These are phyloP conservation scores for Nemapogon koenigi DNA, from an alignment of 2,888 invertebrate genomes.

Conservation along the genomic window DNA sequence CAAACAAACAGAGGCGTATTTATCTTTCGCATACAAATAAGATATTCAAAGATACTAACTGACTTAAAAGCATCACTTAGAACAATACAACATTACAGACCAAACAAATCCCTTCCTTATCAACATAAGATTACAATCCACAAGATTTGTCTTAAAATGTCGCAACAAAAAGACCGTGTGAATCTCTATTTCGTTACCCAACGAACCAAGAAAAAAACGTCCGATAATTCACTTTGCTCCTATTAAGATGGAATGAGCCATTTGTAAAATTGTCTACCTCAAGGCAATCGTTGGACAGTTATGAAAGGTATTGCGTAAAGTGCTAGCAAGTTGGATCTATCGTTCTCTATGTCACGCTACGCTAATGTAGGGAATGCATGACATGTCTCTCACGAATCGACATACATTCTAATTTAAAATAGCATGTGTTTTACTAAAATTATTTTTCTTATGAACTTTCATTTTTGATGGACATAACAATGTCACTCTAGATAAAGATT, in stretches of 20 bases:
- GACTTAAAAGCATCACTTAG: slow-evolving; percentile 19
- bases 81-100: slow-evolving; percentile 49
- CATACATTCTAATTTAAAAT: slow-evolving; percentile 27
- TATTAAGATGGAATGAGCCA: slow-evolving; percentile 41
- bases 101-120: slow-evolving; percentile 51
- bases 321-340: slow-evolving; percentile 30
- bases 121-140: slow-evolving; percentile 33
- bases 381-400: slow-evolving; percentile 29
- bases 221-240: slow-evolving; percentile 41
- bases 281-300: slow-evolving; percentile 43
- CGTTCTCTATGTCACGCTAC: slow-evolving; percentile 31
- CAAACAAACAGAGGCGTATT: no score
- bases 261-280: slow-evolving; percentile 49
- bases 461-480: slow-evolving; percentile 20
- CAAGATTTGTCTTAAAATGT: slow-evolving; percentile 36
- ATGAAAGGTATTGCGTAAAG: slow-evolving; percentile 36
- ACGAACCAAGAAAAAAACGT: slow-evolving; percentile 30
- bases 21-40: no score
- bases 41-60: no score
- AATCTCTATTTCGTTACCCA: slow-evolving; percentile 35
- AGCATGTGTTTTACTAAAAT: slow-evolving; percentile 28
- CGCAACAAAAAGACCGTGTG: slow-evolving; percentile 51
- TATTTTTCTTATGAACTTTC: slow-evolving; percentile 18
- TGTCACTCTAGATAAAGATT: no score
- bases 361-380: slow-evolving; percentile 24